Evolutionary conservation across 2,888 invertebrate species (phyloP), one percentile per base, ranked within the genome.

Genomic region (Platynereis dumerilii): DNA sequence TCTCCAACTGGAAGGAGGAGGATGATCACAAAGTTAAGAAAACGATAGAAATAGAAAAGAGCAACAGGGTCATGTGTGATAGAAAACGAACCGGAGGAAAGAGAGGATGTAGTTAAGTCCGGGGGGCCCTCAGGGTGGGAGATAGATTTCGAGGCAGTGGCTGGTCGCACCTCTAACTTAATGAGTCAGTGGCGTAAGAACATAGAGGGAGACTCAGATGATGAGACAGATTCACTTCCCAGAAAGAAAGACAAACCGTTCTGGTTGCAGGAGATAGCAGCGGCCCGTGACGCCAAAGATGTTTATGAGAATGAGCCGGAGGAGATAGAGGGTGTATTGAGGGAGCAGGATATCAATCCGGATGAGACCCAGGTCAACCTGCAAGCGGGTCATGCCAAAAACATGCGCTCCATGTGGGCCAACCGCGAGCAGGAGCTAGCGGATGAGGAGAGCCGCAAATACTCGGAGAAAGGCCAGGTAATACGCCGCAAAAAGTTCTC

Each of bases 251-350:
- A 61, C 48, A 60, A 60, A 60, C 64, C 69, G 12, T 28, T 27
- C 29, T 70, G 69, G 68, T 54, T 66, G 15, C 45, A 53, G 22
- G 71, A 69, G 57, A 45, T 66, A 27, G 71, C 70, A 45, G 55
- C 26, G 45, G 71, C 69, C 42, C 45, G 57, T 48, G 60, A 28
- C 20, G 67, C 66, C n/a, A 60, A 65, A 2, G 73, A 69, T 24
- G 68, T 72, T n/a, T 70, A 64, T 44, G 73, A 72, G 64, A 72
- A 73, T 45, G 58, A 69, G 57, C 71, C 71, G 5, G 62, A 56
- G 28, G 45, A 29, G 15, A 58, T 65, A 20, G 62, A 69, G 27
- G 71, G 66, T 20, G 67, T 73, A n/a, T 55, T 70, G n/a, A 62
- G 72, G n/a, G 71, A 73, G 62, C 60, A 24, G 3, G 61, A 61